Conservation (phyloP, 2,797 vertebrate genomes). For the Chanos chanos region DNA sequence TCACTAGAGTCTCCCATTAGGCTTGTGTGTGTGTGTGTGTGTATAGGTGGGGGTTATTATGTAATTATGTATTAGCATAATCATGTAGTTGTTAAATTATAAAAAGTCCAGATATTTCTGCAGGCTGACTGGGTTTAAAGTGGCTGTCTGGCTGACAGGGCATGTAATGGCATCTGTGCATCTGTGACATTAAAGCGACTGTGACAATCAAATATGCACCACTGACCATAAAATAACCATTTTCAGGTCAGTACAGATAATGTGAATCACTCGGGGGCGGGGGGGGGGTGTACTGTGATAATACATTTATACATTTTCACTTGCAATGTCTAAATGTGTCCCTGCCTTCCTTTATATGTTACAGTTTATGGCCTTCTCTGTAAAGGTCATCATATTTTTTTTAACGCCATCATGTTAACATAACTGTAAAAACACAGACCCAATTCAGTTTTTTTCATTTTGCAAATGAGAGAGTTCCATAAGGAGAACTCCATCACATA, state of each 20-base stretch:
- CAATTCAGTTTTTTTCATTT: too few species aligned
- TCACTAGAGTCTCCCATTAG: slow-evolving; percentile 10
- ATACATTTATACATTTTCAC: too few species aligned
- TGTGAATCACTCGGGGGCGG: too few species aligned
- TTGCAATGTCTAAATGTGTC: too few species aligned
- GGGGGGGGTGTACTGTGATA: too few species aligned
- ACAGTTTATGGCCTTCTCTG: too few species aligned
- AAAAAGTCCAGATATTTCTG: neutral
- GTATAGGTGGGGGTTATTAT: slow-evolving; percentile 9
- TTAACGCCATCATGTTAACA: too few species aligned
- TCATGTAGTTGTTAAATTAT: neutral
- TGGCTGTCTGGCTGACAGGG: slow-evolving; percentile 49
- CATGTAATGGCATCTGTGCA: slow-evolving; percentile 46
- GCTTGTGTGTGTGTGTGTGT: slow-evolving; percentile 9
- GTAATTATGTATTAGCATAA: slow-evolving; percentile 4
- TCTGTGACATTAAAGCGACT: slow-evolving; percentile 40
- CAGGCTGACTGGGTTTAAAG: neutral
- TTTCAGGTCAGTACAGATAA: neutral
- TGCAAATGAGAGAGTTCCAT: too few species aligned
- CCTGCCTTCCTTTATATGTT: too few species aligned
- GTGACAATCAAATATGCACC: neutral
- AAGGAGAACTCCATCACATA: too few species aligned
- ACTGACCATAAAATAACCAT: slow-evolving; percentile 27
- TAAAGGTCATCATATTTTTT: too few species aligned
- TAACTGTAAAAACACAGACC: too few species aligned